Percentiles rank a stretch among this genome's conserved stretches.
phyloP scores from a whole-genome alignment of 2,888 invertebrate genomes.

The Noctua comes region DNA sequence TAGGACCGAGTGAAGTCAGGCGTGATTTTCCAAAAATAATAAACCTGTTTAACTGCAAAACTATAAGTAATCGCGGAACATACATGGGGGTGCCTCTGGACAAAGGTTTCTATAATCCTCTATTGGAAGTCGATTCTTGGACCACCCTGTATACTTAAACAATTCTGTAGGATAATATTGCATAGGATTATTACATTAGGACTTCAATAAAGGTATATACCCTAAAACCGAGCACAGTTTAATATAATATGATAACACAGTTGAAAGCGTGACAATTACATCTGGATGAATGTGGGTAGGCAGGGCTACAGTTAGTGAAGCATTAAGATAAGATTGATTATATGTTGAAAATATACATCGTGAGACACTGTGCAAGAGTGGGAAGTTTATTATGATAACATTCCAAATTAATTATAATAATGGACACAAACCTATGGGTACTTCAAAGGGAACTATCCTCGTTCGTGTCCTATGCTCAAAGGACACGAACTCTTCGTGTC shows the following conservation, averaged over 20 bases:
- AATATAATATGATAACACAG: slow-evolving; percentile 21
- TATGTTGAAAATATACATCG: slow-evolving; percentile 36
- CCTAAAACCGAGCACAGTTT: slow-evolving; percentile 55
- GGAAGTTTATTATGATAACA: slow-evolving; percentile 9
- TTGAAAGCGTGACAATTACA: slow-evolving; percentile 41
- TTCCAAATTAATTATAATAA: slow-evolving; percentile 10
- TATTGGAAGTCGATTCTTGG: background rate
- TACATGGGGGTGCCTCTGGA: background rate
- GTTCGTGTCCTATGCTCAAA: background rate
- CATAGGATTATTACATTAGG: slow-evolving; percentile 51
- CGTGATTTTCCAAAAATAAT: background rate
- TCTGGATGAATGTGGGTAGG: slow-evolving; percentile 19
- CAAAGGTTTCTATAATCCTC: background rate
- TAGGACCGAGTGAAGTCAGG: background rate
- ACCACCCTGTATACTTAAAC: slow-evolving; percentile 29
- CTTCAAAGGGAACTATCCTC: background rate
- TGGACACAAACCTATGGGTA: background rate
- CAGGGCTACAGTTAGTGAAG: slow-evolving; percentile 24
- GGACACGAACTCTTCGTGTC: background rate
- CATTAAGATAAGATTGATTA: slow-evolving; percentile 34
- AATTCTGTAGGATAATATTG: slow-evolving; percentile 39
- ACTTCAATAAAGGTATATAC: slow-evolving; percentile 52
- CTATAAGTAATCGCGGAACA: background rate
- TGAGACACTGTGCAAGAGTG: slow-evolving; percentile 11
- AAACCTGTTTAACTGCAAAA: background rate